Conservation (phyloP, 2,888 invertebrate genomes). For the Folsomia manolachei region DNA sequence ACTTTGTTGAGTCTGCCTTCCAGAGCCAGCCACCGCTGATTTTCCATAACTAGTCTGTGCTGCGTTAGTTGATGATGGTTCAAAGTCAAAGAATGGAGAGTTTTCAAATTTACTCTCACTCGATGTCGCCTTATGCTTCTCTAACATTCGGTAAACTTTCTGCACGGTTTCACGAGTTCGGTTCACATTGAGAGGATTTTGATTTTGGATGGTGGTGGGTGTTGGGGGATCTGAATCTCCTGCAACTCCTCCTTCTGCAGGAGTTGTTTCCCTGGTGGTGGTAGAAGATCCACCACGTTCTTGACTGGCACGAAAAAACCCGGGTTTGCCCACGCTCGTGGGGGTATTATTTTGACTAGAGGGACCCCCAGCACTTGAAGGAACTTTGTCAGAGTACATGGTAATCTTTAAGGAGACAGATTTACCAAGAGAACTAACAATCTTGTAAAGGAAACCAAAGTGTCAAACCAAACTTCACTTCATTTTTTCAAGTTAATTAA, state of each 20-base stretch:
- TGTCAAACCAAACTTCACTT: not conserved
- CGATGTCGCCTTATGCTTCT: slow-evolving; percentile 49
- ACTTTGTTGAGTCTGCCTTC: slow-evolving; percentile 4
- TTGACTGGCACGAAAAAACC: not conserved
- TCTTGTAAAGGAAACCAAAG: not conserved
- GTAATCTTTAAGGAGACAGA: not conserved
- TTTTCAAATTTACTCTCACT: slow-evolving; percentile 28
- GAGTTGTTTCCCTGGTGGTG: not conserved
- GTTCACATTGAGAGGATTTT: slow-evolving; percentile 30
- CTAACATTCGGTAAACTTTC: slow-evolving; percentile 49
- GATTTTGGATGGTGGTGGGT: slow-evolving; percentile 14
- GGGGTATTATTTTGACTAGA: not conserved
- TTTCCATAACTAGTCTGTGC: slow-evolving; percentile 20
- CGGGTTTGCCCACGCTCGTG: not conserved
- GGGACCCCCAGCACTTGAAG: not conserved
- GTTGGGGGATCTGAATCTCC: too few species aligned
- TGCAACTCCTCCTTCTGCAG: slow-evolving; percentile 3
- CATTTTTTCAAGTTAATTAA: slow-evolving; percentile 14
- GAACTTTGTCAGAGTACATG: not conserved
- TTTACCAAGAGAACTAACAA: not conserved
- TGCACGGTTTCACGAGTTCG: slow-evolving; percentile 49
- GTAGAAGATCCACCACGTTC: not conserved
- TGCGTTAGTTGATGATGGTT: too few species aligned
- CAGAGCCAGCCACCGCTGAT: slow-evolving; percentile 19
- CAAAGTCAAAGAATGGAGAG: slow-evolving; percentile 31